Evolutionary conservation across 2,888 invertebrate genomes (phyloP), one percentile per base, ranked within the genome.

Genomic region (Amphipyra berbera): DNA sequence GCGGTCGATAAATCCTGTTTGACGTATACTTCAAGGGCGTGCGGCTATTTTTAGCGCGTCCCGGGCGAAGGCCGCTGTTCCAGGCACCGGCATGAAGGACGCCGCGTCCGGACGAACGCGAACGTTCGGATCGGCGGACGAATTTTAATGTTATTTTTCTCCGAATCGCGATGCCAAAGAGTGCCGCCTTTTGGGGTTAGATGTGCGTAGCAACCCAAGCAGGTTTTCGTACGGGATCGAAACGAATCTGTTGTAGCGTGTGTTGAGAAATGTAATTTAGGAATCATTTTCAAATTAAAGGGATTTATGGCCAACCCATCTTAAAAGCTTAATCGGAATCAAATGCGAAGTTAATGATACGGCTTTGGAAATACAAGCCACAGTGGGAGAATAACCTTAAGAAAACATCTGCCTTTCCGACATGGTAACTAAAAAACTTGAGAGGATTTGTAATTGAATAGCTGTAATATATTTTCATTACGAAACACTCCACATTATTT

Each of bases 1-100:
- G 82, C 82, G 82, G 81, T 73, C 87, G 82, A 91, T 92, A 92
- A 92, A 93, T 93, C 93, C 92, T 89, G 92, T 92, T 92, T 89
- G 88, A 88, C 83, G 90, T 85, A 79, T 86, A 82, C 86, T 88
- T 89, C 92, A 93, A 93, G 93, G 92, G 91, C 92, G 89, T 82
- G 71, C 64, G 66, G 87, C 88, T 94, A 94, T 93, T 91, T 91
- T 89, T 94, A 94, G 93, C 87, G 61, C 82, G 82, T 82, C 82
- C 86, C 85, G 84, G 71, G 81, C 88, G 90, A 92, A 90, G 91
- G 92, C 88, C 91, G 82, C 75, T 71, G 70, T 82, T 82, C 82
- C 83, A 87, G 79, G 81, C 80, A 76, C 73, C 61, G 59, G 55
- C 73, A 61, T 61, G 75, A 75, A 82, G 78, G 79, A 79, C 78